Evolutionary conservation across 2,797 vertebrate species (phyloP), one percentile per base, ranked within the genome.

Genomic region (Girardinus metallicus): DNA sequence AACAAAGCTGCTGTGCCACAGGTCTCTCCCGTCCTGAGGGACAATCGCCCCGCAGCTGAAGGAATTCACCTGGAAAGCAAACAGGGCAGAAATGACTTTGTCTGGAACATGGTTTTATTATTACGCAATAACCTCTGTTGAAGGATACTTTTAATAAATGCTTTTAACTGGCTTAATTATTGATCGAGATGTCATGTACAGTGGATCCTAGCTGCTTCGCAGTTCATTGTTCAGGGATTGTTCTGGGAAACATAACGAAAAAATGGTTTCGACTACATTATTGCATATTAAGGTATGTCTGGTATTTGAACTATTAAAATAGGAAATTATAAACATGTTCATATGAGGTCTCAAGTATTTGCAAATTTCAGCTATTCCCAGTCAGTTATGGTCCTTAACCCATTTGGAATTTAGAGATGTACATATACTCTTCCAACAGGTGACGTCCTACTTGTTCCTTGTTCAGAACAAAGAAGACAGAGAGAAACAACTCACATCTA

Each of bases 401-500:
- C 47, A 49, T 12, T 12, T 55, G 23, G 26, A 55, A n/a, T 29
- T 29, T n/a, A n/a, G n/a, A n/a, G n/a, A n/a, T n/a, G n/a, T n/a
- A n/a, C n/a, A n/a, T n/a, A n/a, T n/a, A n/a, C n/a, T n/a, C n/a
- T n/a, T 10, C 15, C 57, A 62, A n/a, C 26, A 70, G 21, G 23
- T 7, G 4, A 26, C 23, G 1, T 15, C 9, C 9, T 2, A 18
- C 44, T 73, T 36, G 21, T 21, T 41, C 23, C 9, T 13, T 13
- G 39, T 44, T 29, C 39, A 44, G 12, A 44, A 70, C 3, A 15
- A 15, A 15, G 16, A 3, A 9, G 8, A 15, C 6, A 13, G 21
- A 73, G 21, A 74, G 31, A 16, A 49, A 57, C 12, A 2, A 23
- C 94, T 94, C 89, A 96, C 95, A 12, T 95, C 60, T 39, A 96